These are phyloP conservation scores for Beaufortia kweichowensis DNA, from an alignment of 2,113 vertebrate species.

Conservation along the genomic window DNA sequence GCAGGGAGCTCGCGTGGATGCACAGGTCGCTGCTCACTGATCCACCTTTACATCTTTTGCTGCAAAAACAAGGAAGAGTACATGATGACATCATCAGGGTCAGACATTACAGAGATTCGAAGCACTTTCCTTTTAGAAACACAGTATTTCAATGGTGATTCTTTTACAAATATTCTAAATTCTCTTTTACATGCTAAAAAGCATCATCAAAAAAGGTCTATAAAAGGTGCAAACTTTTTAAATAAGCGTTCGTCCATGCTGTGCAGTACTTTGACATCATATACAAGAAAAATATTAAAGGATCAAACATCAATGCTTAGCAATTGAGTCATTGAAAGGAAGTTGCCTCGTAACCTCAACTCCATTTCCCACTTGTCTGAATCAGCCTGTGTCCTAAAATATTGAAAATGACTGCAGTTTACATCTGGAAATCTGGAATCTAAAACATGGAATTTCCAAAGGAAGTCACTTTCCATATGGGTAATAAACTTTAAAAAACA, in stretches of 20 bases:
- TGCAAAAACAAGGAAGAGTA: constrained; percentile 52
- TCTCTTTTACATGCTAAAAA: not conserved
- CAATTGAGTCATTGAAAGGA: too few species aligned
- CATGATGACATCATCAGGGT: not conserved
- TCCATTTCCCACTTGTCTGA: too few species aligned
- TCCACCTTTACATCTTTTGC: constrained; percentile 89
- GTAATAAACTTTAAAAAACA: too few species aligned
- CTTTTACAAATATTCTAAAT: not conserved
- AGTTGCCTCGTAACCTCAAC: too few species aligned
- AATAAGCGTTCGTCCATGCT: too few species aligned
- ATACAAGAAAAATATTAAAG: too few species aligned
- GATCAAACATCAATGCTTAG: too few species aligned
- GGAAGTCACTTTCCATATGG: not conserved
- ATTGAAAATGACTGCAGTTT: not conserved
- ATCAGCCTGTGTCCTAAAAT: too few species aligned
- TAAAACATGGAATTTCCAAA: not conserved
- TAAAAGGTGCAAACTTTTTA: not conserved
- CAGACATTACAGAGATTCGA: too few species aligned
- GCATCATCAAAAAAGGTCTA: too few species aligned
- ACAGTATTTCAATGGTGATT: not conserved
- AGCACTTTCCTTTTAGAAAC: not conserved
- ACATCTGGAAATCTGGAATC: not conserved
- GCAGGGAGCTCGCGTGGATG: constrained; percentile 83
- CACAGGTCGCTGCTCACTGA: constrained; percentile 86
- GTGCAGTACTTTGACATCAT: too few species aligned